phyloP scores from a whole-genome alignment of 2,888 invertebrate species.

The Trachelus stipa region DNA sequence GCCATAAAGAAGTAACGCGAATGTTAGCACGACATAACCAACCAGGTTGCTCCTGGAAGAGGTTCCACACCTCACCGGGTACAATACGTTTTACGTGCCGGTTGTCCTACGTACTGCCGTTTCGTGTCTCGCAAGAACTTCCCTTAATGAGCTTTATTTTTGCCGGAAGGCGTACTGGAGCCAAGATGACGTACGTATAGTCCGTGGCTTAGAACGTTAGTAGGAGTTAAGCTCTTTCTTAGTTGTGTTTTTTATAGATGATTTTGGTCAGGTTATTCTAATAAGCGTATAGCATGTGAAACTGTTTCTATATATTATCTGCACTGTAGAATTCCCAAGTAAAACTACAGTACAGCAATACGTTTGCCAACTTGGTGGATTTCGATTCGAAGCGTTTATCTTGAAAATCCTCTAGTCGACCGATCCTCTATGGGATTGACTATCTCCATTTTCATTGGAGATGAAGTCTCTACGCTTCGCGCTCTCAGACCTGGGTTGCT shows the following conservation, averaged over 20 bases:
- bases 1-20: not conserved
- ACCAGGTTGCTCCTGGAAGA: not conserved
- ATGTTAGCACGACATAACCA: not conserved
- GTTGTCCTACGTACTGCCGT: not conserved
- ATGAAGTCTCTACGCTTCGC: not conserved
- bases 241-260: not conserved
- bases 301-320: not conserved
- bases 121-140: not conserved
- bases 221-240: not conserved
- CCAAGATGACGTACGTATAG: not conserved
- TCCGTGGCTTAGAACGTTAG: not conserved
- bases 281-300: not conserved
- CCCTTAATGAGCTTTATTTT: not conserved
- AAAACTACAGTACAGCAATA: not conserved
- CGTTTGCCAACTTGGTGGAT: not conserved
- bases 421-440: not conserved
- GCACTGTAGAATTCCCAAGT: not conserved
- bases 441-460: constrained; percentile 3
- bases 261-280: not conserved
- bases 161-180: not conserved
- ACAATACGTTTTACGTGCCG: not conserved
- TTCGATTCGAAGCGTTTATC: not conserved
- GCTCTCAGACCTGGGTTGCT: not conserved
- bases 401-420: not conserved
- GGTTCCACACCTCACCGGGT: not conserved